A percentile compares a stretch with the other conserved stretches of the same genome.
phyloP scores from a whole-genome alignment of 2,888 invertebrate genomes.

The Papilio demoleus region DNA sequence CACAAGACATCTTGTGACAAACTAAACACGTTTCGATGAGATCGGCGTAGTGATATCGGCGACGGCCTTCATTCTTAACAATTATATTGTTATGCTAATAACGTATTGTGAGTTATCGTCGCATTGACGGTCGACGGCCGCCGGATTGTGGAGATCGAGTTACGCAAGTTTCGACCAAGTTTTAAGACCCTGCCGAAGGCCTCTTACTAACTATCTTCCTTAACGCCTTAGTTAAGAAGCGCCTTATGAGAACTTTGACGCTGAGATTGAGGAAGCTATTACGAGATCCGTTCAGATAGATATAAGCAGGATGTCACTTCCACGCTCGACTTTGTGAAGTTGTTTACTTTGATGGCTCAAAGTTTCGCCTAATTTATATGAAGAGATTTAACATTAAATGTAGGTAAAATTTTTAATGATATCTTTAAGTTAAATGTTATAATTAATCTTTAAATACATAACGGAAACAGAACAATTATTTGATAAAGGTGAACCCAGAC shows the following conservation, averaged over 20 bases:
- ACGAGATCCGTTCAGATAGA: conserved; percentile 80
- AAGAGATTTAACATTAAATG: conserved; percentile 54
- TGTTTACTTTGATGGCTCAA: conserved; percentile 78
- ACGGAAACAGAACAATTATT: conserved; percentile 26
- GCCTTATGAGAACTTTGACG: conserved; percentile 83
- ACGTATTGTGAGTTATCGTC: conserved; percentile 75
- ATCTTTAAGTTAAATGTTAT: conserved; percentile 24
- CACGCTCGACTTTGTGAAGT: conserved; percentile 79
- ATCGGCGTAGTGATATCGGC: conserved; percentile 19
- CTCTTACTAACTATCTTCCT: conserved; percentile 81
- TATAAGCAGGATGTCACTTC: conserved; percentile 82
- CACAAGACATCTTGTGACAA: conserved; percentile 15
- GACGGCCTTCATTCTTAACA: conserved; percentile 44
- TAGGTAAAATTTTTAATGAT: conserved; percentile 38
- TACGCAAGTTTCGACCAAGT: conserved; percentile 79
- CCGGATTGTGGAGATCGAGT: conserved; percentile 75
- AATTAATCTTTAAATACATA: background rate
- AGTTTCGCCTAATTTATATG: conserved; percentile 71
- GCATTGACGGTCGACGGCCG: conserved; percentile 63
- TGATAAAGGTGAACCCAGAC: conserved; percentile 40
- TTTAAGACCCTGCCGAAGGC: conserved; percentile 80
- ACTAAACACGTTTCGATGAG: conserved; percentile 12
- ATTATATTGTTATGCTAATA: conserved; percentile 76
- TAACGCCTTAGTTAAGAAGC: conserved; percentile 82
- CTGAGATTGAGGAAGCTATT: conserved; percentile 83